phyloP scores from a whole-genome alignment of 2,113 vertebrate genomes.

The Chloropsis cyanopogon region DNA sequence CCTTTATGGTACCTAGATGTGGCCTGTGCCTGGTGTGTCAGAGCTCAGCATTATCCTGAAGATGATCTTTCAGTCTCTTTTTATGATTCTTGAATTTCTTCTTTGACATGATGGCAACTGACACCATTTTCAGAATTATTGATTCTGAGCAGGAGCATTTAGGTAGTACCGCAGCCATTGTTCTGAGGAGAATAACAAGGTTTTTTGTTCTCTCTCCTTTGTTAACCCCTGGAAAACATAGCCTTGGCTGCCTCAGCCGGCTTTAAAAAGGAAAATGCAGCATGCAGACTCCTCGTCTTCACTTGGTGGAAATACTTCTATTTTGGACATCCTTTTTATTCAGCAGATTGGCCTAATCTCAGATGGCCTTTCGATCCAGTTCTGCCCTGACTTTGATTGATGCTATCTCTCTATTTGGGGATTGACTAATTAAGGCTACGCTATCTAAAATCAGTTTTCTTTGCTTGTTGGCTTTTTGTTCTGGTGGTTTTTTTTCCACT shows the following conservation, averaged over 20 bases:
- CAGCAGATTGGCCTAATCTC: neutral
- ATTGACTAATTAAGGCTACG: conserved; percentile 40
- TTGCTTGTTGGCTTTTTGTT: neutral
- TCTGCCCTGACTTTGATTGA: conserved; percentile 32
- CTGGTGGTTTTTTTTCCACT: neutral
- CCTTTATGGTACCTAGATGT: neutral
- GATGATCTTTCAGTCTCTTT: neutral
- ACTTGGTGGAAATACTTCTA: neutral
- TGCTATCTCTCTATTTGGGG: conserved; percentile 17
- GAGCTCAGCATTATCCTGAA: neutral
- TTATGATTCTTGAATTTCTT: neutral
- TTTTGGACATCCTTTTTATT: neutral
- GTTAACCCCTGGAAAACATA: neutral
- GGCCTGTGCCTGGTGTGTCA: neutral
- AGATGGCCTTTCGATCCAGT: neutral
- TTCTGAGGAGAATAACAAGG: neutral
- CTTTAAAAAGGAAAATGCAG: neutral
- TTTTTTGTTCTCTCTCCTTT: neutral
- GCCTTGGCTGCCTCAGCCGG: neutral
- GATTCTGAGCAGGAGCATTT: neutral
- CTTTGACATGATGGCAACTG: neutral
- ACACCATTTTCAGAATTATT: conserved; percentile 2
- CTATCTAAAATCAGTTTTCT: conserved; percentile 30
- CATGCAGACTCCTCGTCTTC: neutral
- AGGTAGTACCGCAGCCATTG: neutral